A percentile compares a stretch with the other conserved stretches of the same genome.
Conservation (phyloP, 1,140 invertebrate species). For the Brachionus rubens region DNA sequence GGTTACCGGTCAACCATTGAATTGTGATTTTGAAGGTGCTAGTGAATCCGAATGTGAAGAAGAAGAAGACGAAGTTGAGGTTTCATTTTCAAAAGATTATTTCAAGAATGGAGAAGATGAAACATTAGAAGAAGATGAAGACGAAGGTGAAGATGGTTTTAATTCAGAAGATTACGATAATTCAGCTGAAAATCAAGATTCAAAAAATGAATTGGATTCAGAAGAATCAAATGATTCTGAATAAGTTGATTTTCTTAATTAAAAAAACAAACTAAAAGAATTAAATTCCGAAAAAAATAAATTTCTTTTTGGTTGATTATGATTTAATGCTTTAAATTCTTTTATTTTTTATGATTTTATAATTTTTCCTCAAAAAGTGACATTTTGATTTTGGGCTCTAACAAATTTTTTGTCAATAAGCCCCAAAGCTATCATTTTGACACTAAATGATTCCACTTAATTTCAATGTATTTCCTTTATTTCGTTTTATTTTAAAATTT, state of each 20-base stretch:
- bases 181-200: not conserved
- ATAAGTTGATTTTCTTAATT: not conserved
- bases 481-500: too few species aligned
- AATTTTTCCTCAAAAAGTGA: too few species aligned
- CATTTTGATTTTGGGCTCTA: too few species aligned
- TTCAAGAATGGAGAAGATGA: conserved; percentile 50
- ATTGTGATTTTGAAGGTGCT: conserved; percentile 46
- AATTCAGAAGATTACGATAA: conserved; percentile 31
- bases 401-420: too few species aligned
- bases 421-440: too few species aligned
- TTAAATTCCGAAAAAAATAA: too few species aligned
- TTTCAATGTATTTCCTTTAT: too few species aligned
- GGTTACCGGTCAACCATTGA: conserved; percentile 65
- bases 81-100: conserved; percentile 26
- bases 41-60: conserved; percentile 19
- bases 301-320: not conserved
- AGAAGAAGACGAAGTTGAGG: conserved; percentile 40
- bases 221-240: conserved; percentile 5
- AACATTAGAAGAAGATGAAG: conserved; percentile 38
- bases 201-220: not conserved
- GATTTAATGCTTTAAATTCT: too few species aligned
- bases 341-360: too few species aligned
- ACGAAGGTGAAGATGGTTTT: conserved; percentile 26
- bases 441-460: too few species aligned
- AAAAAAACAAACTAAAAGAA: not conserved